Percentiles rank a stretch among this genome's conserved stretches.
Conservation (phyloP, 2,797 vertebrate genomes). For the Dallia pectoralis region DNA sequence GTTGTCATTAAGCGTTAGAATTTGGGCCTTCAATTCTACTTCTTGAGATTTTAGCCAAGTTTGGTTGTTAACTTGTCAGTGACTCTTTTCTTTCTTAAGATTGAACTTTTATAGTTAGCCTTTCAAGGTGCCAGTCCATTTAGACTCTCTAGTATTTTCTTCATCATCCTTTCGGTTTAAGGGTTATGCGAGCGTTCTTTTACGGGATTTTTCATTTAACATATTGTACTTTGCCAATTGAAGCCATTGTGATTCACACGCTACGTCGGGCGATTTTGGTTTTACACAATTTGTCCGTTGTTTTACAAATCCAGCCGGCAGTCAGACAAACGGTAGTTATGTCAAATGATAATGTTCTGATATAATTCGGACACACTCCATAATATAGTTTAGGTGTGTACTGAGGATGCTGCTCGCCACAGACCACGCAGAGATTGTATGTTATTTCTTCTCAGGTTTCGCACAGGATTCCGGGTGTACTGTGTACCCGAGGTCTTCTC, state of each 20-base stretch:
- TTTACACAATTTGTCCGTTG: background rate
- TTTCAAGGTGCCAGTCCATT: background rate
- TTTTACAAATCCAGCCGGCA: background rate
- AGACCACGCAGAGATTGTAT: too few species aligned
- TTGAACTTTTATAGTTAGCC: background rate
- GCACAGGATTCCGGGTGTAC: background rate
- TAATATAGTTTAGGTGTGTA: background rate
- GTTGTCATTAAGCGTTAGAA: background rate
- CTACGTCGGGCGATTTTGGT: too few species aligned
- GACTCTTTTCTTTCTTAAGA: background rate
- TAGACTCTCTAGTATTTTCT: background rate
- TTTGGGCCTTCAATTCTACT: background rate
- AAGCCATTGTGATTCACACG: background rate
- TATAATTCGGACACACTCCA: background rate
- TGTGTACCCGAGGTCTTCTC: conserved; percentile 15
- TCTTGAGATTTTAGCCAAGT: background rate
- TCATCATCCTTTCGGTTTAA: conserved; percentile 17
- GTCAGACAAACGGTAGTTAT: background rate
- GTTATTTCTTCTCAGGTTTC: too few species aligned
- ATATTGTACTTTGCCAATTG: background rate
- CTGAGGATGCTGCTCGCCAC: too few species aligned
- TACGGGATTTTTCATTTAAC: background rate
- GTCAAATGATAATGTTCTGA: background rate
- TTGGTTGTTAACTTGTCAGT: background rate
- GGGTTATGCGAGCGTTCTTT: conserved; percentile 5